Conservation (phyloP, 2,797 vertebrate species). For the Paramormyrops hopkinsi region DNA sequence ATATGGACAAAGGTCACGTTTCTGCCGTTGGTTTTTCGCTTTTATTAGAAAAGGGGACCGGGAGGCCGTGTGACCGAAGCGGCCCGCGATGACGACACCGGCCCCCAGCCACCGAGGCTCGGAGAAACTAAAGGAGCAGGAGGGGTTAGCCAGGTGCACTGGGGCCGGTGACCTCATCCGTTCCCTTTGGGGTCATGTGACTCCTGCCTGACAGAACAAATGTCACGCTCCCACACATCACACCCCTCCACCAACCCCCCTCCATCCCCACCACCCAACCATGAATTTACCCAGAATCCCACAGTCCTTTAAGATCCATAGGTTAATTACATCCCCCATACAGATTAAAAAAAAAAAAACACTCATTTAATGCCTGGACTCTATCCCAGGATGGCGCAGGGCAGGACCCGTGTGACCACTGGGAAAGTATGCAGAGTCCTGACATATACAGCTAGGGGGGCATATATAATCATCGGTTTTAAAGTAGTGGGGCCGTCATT, state of each 20-base stretch:
- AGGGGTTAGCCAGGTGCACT: not conserved
- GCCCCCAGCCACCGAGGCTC: not conserved
- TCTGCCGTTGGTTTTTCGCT: not conserved
- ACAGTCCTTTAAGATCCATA: not conserved
- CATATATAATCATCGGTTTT: not conserved
- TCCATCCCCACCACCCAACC: not conserved
- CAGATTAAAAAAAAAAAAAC: not conserved
- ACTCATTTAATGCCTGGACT: not conserved
- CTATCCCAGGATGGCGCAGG: not conserved
- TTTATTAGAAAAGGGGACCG: not conserved
- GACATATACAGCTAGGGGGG: not conserved
- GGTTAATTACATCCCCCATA: not conserved
- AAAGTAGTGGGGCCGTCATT: not conserved
- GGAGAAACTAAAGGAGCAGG: not conserved
- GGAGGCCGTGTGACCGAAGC: not conserved
- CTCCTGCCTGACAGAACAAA: constrained; percentile 2
- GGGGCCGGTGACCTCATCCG: constrained; percentile 3
- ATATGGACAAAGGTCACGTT: not conserved
- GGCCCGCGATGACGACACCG: not conserved
- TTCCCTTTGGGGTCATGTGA: not conserved
- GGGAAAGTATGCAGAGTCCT: not conserved
- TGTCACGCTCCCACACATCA: not conserved
- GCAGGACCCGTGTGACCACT: not conserved
- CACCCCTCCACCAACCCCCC: not conserved
- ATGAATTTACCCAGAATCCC: not conserved